Evolutionary conservation across 2,797 vertebrate species (phyloP).

Genomic region (Anguilla pacifica): DNA sequence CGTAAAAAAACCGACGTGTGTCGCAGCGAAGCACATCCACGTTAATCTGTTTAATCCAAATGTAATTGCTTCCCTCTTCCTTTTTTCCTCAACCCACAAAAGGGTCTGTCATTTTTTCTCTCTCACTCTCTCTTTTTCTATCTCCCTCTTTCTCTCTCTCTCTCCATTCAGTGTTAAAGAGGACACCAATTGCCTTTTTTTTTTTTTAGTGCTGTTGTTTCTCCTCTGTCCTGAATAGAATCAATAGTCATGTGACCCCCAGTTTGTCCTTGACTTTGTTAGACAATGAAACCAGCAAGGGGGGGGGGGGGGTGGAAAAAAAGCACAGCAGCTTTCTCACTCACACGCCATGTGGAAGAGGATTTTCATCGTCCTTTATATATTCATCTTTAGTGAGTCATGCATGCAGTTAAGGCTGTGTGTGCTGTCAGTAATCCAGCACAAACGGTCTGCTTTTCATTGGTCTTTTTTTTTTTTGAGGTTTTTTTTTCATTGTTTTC

Average conservation of each 20-base stretch:
- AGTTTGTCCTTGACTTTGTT: conserved; percentile 58
- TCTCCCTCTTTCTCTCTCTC: neutral
- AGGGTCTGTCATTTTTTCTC: conserved; percentile 34
- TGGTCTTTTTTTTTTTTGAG: neutral
- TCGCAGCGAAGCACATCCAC: conserved; percentile 27
- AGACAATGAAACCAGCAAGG: conserved; percentile 39
- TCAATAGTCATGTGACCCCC: conserved; percentile 50
- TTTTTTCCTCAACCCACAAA: conserved; percentile 37
- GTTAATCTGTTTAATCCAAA: conserved; percentile 60
- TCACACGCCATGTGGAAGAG: neutral
- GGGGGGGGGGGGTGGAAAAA: neutral
- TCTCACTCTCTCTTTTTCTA: neutral
- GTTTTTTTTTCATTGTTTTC: no score
- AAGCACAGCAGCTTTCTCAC: neutral
- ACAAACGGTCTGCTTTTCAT: neutral
- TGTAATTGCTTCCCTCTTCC: conserved; percentile 44
- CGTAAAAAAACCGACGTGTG: conserved; percentile 28
- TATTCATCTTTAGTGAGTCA: conserved; percentile 15
- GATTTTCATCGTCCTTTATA: neutral
- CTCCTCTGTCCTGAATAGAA: conserved; percentile 36
- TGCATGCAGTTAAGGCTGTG: conserved; percentile 1
- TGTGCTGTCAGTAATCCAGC: neutral
- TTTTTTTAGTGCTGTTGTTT: conserved; percentile 11
- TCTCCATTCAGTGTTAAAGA: conserved; percentile 31
- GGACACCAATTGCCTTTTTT: neutral